Evolutionary conservation across 2,797 vertebrate species (phyloP), one percentile per base, ranked within the genome.

Genomic region (Coranthus polyacanthus): DNA sequence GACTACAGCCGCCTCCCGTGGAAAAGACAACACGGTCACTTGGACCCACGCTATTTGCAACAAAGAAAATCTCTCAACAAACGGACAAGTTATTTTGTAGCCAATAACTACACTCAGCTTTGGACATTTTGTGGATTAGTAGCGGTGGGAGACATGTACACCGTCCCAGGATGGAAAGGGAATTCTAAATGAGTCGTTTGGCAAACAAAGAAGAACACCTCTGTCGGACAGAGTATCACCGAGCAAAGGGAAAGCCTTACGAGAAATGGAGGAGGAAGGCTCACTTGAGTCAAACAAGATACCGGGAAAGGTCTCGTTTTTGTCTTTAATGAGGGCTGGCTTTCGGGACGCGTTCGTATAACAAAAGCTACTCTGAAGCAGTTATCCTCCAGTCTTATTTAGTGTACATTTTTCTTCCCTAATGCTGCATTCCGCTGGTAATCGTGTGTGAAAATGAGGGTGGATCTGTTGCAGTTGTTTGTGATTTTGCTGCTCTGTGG

Each of bases 151-250:
- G 49, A 44, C 24, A 56, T 45, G 51, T 67, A 24, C 26, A 39
- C 8, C 15, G 2, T 41, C 17, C 45, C 61, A 34, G 12, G 5
- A 80, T 58, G 61, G 60, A 75, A 54, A 60, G 46, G 68, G 70
- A 64, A 64, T 82, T 67, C 52, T 75, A 85, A 78, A 68, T 67
- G 80, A 84, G 66, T 60, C 29, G 34, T 45, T 12, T 50, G 78
- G 81, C 78, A 77, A 86, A 93, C 92, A 94, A 93, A 93, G 89
- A 21, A 82, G 84, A 82, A 75, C 79, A 79, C 74, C n/a, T n/a
- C n/a, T n/a, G n/a, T n/a, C 22, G 76, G 82, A 68, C 55, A 73
- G 81, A 74, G 57, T 38, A 45, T 75, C 81, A 61, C 78, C 75
- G 75, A 76, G 75, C 67, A 4, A 54, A 63, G 44, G 34, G 51